Conservation (phyloP, 2,888 invertebrate species). For the Thecocarcelia acutangulata region DNA sequence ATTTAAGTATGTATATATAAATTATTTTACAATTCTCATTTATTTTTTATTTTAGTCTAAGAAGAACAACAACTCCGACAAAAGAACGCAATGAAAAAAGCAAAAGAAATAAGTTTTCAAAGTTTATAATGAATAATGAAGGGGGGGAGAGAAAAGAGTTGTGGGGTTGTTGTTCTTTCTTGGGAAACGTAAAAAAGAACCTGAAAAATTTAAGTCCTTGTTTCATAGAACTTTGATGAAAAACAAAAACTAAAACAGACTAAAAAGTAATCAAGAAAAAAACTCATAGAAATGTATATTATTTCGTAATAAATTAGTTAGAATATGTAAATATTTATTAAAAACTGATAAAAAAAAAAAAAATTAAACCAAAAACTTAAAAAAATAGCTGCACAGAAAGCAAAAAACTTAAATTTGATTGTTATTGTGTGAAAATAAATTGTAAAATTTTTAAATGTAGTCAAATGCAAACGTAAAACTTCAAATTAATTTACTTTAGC, state of each 20-base stretch:
- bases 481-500: conserved; percentile 47
- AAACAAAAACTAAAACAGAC: conserved; percentile 18
- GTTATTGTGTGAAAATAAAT: conserved; percentile 55
- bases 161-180: conserved; percentile 11
- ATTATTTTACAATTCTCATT: conserved; percentile 26
- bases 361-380: background rate
- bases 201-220: conserved; percentile 51
- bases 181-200: conserved; percentile 28
- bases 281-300: conserved; percentile 23
- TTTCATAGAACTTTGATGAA: conserved; percentile 40
- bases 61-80: conserved; percentile 15
- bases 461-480: conserved; percentile 40
- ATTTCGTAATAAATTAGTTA: conserved; percentile 49
- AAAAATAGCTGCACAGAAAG: background rate
- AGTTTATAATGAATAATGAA: conserved; percentile 38
- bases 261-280: background rate
- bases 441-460: conserved; percentile 57
- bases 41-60: conserved; percentile 6
- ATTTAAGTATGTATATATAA: conserved; percentile 85
- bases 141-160: background rate
- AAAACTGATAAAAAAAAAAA: conserved; percentile 18
- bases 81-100: conserved; percentile 11
- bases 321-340: conserved; percentile 65
- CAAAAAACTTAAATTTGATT: conserved; percentile 17
- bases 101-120: conserved; percentile 18